Evolutionary conservation across 2,113 vertebrate genomes (phyloP).

Genomic region (Kryptolebias marmoratus): DNA sequence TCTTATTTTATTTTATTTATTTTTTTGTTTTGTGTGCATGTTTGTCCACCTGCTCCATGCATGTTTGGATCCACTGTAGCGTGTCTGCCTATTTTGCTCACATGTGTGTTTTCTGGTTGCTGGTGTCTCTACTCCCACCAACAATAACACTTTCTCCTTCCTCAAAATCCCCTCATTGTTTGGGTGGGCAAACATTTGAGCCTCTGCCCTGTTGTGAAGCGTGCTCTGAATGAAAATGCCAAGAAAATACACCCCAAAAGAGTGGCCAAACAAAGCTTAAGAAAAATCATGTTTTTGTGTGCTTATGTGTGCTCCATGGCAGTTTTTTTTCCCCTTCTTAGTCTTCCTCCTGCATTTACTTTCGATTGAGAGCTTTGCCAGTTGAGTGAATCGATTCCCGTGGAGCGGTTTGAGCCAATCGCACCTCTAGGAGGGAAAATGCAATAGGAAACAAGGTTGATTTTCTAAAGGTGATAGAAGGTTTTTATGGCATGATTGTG

Average conservation of each 20-base stretch:
- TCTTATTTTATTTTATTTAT: slow-evolving; percentile 40
- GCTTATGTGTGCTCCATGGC: slow-evolving; percentile 16
- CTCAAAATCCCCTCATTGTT: slow-evolving; percentile 71
- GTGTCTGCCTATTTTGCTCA: slow-evolving; percentile 25
- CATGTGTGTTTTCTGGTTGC: slow-evolving; percentile 43
- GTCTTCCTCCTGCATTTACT: slow-evolving; percentile 36
- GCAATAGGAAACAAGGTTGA: slow-evolving; percentile 55
- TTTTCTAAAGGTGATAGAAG: slow-evolving; percentile 58
- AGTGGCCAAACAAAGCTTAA: slow-evolving; percentile 24
- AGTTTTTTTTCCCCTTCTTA: slow-evolving; percentile 21
- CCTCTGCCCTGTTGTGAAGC: slow-evolving; percentile 49
- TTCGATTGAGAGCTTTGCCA: slow-evolving; percentile 56
- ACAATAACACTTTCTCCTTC: slow-evolving; percentile 59
- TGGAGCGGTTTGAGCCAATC: slow-evolving; percentile 67
- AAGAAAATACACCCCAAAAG: slow-evolving; percentile 25
- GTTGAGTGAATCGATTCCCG: slow-evolving; percentile 62
- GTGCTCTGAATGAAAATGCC: slow-evolving; percentile 60
- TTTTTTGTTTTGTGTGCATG: slow-evolving; percentile 13
- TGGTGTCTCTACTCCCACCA: slow-evolving; percentile 45
- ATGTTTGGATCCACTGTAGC: slow-evolving; percentile 44
- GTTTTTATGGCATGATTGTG: slow-evolving; percentile 51
- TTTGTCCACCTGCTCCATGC: slow-evolving; percentile 30
- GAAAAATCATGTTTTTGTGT: slow-evolving; percentile 22
- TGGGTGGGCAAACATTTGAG: slow-evolving; percentile 66
- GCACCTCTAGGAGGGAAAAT: slow-evolving; percentile 43